Base-by-base conservation (phyloP, 2,113 vertebrate genomes). In the Corvus moneduloides region DNA sequence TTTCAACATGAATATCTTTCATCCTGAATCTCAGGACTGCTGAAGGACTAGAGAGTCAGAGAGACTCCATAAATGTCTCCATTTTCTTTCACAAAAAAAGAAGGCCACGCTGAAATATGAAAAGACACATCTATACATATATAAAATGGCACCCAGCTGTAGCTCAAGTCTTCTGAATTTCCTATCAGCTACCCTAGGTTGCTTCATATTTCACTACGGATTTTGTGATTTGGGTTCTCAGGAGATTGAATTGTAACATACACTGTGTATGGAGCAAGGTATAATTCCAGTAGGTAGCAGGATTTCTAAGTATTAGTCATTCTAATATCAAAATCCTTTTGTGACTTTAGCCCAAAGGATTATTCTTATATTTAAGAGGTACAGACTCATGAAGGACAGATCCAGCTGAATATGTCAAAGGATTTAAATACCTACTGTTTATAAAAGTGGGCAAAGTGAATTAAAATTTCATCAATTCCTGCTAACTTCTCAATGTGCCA, bases 301-400 rank as follows among this genome's bases (percentile, higher is more conserved):
- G 41, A 39, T 63, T 80, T 67, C 39, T 59, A 74, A 43, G 72
- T 71, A 92, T 92, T 77, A 95, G 48, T 59, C 35, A 78, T 48
- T 90, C 74, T 78, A 84, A 87, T 78, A 88, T 84, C 37, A 79
- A 93, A 97, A 94, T 83, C 59, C 30, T 93, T 94, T 71, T 89
- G 21, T 90, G 63, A 91, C 8, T 89, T 90, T 56, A 94, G 15
- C 27, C 52, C 39, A 81, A 84, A 81, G n/a, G 73, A 81, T 93
- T 91, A 87, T 78, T 74, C 41, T 74, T 33, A 59, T 37, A 44
- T 90, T 90, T 90, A 88, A 91, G 67, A 85, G 27, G 27, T 44
- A 84, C 30, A 78, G 56, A 62, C 17, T 81, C 39, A 49, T 49
- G 66, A 94, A 66, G 89, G 84, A 75, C 10, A 37, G 64, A 90